phyloP scores from a whole-genome alignment of 2,797 vertebrate species.

The Arvicola amphibius region DNA sequence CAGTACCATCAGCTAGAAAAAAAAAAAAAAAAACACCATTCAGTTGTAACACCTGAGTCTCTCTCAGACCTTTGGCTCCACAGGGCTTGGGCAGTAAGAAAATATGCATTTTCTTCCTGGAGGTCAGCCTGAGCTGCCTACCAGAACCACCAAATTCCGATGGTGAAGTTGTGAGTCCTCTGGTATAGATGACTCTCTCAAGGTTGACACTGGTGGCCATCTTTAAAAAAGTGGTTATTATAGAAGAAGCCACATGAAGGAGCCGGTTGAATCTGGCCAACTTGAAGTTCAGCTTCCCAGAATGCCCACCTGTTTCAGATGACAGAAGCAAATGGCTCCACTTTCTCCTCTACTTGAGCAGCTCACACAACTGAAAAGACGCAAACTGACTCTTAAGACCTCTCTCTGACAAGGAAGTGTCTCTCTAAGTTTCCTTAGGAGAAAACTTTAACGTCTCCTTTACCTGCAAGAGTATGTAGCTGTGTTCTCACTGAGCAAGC shows the following conservation, averaged over 20 bases:
- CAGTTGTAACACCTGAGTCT: neutral
- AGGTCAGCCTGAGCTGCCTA: neutral
- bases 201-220: neutral
- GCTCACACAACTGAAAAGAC: neutral
- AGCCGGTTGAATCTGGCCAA: neutral
- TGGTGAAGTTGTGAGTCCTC: neutral
- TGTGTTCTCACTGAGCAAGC: neutral
- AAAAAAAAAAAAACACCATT: neutral
- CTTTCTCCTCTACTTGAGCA: neutral
- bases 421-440: neutral
- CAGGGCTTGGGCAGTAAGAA: neutral
- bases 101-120: too few relatives aligned
- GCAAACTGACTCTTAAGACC: neutral
- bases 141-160: neutral
- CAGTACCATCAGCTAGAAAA: neutral
- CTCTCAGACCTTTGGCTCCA: neutral
- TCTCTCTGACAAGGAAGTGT: conserved; percentile 20
- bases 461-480: neutral
- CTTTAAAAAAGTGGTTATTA: neutral
- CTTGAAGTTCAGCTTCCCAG: neutral
- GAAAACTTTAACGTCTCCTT: neutral
- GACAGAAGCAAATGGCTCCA: neutral
- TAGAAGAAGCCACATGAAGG: neutral
- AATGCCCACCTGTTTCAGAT: neutral
- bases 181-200: neutral